Base-by-base conservation (phyloP, 2,888 invertebrate genomes). In the Elysia crispata region DNA sequence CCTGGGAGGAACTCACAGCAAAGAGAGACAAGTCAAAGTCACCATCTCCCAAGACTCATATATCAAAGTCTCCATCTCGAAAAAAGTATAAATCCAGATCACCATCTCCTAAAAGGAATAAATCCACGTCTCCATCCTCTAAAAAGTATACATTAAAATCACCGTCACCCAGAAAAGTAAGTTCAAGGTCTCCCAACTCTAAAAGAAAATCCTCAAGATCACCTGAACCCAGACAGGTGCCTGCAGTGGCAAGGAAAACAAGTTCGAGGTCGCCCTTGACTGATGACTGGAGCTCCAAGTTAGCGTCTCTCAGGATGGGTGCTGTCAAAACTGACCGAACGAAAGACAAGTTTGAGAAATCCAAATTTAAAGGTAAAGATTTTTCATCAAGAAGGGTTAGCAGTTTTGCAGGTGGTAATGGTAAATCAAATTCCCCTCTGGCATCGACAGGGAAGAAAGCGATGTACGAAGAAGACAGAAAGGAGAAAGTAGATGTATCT, bases 1-100 rank as follows among this genome's bases (percentile, higher is more conserved):
- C 31, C 23, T 73, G 76, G 76, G 67, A 67, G 25, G 25, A 33
- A 33, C 41, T 74, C 30, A 41, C 74, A 5, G 74, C 41, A 41
- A n/a, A n/a, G n/a, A n/a, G n/a, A n/a, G 41, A 41, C 41, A 41
- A 11, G 41, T 41, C 41, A 41, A 3, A 11, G 41, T 41, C 41
- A 41, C 41, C 41, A 41, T 41, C 41, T 41, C 41, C 41, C 41
- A 6, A 41, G 5, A 41, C 3, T 3, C 11, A 6, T 41, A 11
- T 11, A 41, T 41, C 41, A 6, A 11, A 11, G 41, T 41, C 41
- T 41, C 41, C 5, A 6, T 41, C 41, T 41, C 41, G 5, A 41
- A 41, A 11, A 41, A 41, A 60, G 15, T n/a, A n/a, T 60, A 6
- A 60, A 60, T 3, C 60, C n/a, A 23, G 13, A 23, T n/a, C 25